Conservation (phyloP, 2,888 invertebrate genomes). For the Morinoia aosen region DNA sequence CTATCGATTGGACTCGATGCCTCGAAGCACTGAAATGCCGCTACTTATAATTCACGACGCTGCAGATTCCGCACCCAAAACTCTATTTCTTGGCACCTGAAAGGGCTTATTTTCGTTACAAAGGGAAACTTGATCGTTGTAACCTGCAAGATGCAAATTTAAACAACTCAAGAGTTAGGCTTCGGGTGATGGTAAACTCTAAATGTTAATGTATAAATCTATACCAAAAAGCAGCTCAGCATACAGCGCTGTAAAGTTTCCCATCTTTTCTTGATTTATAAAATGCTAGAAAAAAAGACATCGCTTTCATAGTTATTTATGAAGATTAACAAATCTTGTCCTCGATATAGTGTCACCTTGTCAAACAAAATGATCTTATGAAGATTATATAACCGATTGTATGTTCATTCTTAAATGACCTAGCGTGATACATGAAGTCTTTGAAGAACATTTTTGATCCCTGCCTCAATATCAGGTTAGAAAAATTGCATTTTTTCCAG, state of each 20-base stretch:
- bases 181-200: not conserved
- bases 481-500: not conserved
- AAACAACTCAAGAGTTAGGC: not conserved
- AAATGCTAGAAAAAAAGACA: not conserved
- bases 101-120: not conserved
- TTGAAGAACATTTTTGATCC: not conserved
- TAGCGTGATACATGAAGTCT: not conserved
- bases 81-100: not conserved
- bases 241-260: not conserved
- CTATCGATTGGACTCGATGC: not conserved
- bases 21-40: not conserved
- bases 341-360: too few species aligned
- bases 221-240: not conserved
- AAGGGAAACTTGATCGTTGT: not conserved
- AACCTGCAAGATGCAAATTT: not conserved
- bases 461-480: not conserved
- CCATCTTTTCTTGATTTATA: not conserved
- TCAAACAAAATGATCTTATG: too few species aligned
- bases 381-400: not conserved
- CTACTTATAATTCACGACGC: not conserved
- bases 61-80: not conserved
- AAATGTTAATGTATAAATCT: not conserved
- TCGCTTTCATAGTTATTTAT: not conserved
- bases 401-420: not conserved
- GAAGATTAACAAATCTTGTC: not conserved